Percentiles rank a stretch among this genome's conserved stretches.
Conservation (phyloP, 2,888 invertebrate species). For the Allolobophora icterica region DNA sequence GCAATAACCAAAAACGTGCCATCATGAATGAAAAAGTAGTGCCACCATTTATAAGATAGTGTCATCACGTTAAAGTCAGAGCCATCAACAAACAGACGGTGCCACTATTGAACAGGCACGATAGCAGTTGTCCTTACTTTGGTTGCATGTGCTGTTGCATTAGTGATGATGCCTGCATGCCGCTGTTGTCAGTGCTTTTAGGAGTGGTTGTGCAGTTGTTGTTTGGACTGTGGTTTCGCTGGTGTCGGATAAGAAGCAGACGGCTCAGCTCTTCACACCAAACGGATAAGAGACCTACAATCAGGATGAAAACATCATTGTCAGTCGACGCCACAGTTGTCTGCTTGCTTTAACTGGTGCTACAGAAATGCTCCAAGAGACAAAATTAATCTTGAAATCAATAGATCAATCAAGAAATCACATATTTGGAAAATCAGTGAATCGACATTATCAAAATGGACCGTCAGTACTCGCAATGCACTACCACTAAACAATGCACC, state of each 20-base stretch:
- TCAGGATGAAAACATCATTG: neutral
- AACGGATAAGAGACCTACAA: slow-evolving; percentile 62
- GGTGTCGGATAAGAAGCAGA: slow-evolving; percentile 62
- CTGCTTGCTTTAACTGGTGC: neutral
- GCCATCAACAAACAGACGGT: neutral
- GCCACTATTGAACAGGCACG: neutral
- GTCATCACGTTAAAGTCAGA: neutral
- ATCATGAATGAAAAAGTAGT: neutral
- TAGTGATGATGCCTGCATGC: slow-evolving; percentile 18
- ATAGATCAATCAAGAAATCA: neutral
- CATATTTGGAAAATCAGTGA: neutral
- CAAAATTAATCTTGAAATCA: neutral
- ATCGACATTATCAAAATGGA: neutral
- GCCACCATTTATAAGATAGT: neutral
- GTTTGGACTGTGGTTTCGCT: slow-evolving; percentile 47
- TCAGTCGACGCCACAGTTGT: neutral
- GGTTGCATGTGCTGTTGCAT: slow-evolving; percentile 28
- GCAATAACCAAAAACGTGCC: neutral
- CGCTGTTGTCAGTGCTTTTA: neutral
- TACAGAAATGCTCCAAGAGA: neutral
- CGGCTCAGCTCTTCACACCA: slow-evolving; percentile 66
- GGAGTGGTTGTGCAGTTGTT: slow-evolving; percentile 21
- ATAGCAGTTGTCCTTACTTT: neutral
- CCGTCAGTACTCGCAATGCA: neutral
- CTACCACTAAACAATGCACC: neutral